Conservation (phyloP, 2,888 invertebrate genomes). For the Iphiclides podalirius region DNA sequence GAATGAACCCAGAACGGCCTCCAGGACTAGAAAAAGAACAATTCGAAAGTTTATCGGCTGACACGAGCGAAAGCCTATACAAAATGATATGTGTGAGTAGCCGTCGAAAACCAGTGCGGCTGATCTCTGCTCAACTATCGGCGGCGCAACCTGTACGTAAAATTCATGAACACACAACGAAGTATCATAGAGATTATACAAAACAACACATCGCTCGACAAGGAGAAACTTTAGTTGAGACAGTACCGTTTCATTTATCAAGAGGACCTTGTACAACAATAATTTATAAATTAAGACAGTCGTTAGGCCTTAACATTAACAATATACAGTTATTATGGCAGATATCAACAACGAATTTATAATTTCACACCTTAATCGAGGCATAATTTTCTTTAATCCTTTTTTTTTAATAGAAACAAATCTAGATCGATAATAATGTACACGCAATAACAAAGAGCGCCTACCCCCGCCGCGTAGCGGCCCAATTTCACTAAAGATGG, state of each 20-base stretch:
- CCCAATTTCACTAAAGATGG: slow-evolving; percentile 42
- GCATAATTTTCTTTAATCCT: no score
- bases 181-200: slow-evolving; percentile 44
- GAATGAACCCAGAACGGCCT: no score
- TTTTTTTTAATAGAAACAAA: slow-evolving; percentile 68
- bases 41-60: no score
- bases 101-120: slow-evolving; percentile 43
- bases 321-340: slow-evolving; percentile 78
- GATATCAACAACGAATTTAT: slow-evolving; percentile 74
- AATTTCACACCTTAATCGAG: slow-evolving; percentile 44
- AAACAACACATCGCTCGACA: slow-evolving; percentile 35
- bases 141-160: slow-evolving; percentile 36
- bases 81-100: slow-evolving; percentile 64
- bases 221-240: slow-evolving; percentile 33
- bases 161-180: slow-evolving; percentile 58
- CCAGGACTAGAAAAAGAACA: no score
- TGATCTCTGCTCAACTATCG: slow-evolving; percentile 38
- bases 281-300: slow-evolving; percentile 71
- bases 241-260: slow-evolving; percentile 28
- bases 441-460: slow-evolving; percentile 55
- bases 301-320: slow-evolving; percentile 75
- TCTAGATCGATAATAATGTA: slow-evolving; percentile 45
- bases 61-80: slow-evolving; percentile 32
- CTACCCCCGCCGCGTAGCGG: slow-evolving; percentile 38
- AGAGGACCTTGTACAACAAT: slow-evolving; percentile 54